Evolutionary conservation across 1,140 invertebrate species (phyloP), one percentile per base, ranked within the genome.

Genomic region (Scaptomyza montana): DNA sequence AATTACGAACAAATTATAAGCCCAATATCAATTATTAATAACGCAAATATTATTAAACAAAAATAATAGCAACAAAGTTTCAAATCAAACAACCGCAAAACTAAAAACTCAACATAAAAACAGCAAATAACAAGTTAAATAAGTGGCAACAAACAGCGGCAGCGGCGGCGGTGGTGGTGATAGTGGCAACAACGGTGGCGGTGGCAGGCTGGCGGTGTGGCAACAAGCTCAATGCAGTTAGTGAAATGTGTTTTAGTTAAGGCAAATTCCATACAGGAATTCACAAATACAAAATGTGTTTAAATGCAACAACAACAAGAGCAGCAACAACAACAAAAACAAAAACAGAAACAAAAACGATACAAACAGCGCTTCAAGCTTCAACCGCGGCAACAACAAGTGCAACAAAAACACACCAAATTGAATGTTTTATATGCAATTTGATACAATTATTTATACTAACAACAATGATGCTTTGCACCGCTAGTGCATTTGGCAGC

Each of bases 261-360:
- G 69, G 68, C 65, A 71, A 86, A 87, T 80, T 77, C 77, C 74
- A 41, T 46, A 57, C 74, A 63, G 77, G 75, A 77, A 80, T 73
- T 65, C 50, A 75, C 78, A 65, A 79, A 63, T 73, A 70, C 84
- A 87, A 87, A 89, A 89, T 89, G 84, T 85, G 84, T 89, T 89
- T 89, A 87, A 89, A 69, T 89, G 84, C 81, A 79, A 78, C 84
- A 70, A 49, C 76, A 60, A 45, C 71, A 71, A 68, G 47, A 70
- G 46, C 82, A 80, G 62, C 64, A 69, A 74, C 54, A 64, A 63
- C 39, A n/a, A 43, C 39, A 43, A 43, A 7, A 41, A 41, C 39
- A 0, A 36, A 62, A 74, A 54, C 54, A 28, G 59, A 69, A n/a
- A 43, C 39, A 43, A 43, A 7, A 41, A 41, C 39, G 0, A 36